These are phyloP conservation scores for Drosophila sucinea DNA, from an alignment of 1,140 invertebrate genomes.

Conservation along the genomic window DNA sequence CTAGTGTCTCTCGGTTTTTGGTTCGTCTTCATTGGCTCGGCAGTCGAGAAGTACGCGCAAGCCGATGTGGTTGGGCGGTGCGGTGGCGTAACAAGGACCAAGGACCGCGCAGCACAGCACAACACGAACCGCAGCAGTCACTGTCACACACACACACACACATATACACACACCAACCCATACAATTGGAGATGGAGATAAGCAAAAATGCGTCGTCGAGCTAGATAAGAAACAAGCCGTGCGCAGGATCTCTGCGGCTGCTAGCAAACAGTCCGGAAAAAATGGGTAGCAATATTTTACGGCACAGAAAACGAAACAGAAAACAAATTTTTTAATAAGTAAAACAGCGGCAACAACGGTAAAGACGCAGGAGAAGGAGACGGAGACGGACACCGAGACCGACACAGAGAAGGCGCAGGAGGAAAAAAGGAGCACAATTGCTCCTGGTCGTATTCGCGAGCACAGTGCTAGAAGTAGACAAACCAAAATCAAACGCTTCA, in stretches of 20 bases:
- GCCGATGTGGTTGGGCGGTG: slow-evolving; percentile 57
- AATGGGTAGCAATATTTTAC: slow-evolving; percentile 74
- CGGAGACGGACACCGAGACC: slow-evolving; percentile 11
- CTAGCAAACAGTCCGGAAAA: slow-evolving; percentile 72
- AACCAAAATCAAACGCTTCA: slow-evolving; percentile 44
- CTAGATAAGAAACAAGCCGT: slow-evolving; percentile 64
- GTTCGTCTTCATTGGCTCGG: slow-evolving; percentile 68
- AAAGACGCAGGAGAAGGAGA: slow-evolving; percentile 12
- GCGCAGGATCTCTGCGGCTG: slow-evolving; percentile 72
- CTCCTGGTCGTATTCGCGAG: slow-evolving; percentile 24
- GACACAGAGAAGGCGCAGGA: slow-evolving; percentile 10
- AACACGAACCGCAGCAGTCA: neutral
- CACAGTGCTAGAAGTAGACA: slow-evolving; percentile 35
- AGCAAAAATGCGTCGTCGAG: slow-evolving; percentile 36
- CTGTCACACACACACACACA: slow-evolving; percentile 30
- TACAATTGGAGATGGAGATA: slow-evolving; percentile 45
- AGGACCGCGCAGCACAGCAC: slow-evolving; percentile 41
- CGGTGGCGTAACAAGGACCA: slow-evolving; percentile 64
- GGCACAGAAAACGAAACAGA: slow-evolving; percentile 59
- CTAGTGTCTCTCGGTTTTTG: slow-evolving; percentile 39
- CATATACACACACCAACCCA: slow-evolving; percentile 3
- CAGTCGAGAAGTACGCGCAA: slow-evolving; percentile 47
- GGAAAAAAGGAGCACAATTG: slow-evolving; percentile 36
- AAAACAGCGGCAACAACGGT: slow-evolving; percentile 47
- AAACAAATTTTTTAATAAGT: slow-evolving; percentile 56